Conservation (phyloP, 1,140 invertebrate species). For the Phymorhynchus buccinoides region DNA sequence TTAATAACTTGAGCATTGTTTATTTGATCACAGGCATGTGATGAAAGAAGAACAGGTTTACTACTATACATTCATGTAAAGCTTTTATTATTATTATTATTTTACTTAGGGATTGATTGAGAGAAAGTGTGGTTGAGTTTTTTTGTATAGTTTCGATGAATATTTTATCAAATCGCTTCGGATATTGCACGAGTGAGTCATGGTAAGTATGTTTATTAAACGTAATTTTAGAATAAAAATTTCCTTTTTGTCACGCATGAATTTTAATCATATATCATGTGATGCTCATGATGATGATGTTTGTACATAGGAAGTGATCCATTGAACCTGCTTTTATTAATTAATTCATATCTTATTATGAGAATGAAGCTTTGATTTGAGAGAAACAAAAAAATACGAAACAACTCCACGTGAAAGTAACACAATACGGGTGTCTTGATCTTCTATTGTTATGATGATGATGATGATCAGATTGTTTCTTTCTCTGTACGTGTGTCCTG, state of each 20-base stretch:
- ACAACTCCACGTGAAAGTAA: neutral
- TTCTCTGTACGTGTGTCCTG: neutral
- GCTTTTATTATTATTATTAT: no score
- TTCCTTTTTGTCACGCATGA: no score
- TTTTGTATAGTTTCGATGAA: neutral
- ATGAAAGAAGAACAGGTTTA: no score
- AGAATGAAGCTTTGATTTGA: slow-evolving; percentile 1
- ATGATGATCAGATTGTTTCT: neutral
- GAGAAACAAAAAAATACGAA: slow-evolving; percentile 6
- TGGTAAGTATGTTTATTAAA: no score
- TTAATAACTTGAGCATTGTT: no score
- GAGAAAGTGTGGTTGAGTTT: neutral
- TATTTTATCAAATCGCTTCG: neutral
- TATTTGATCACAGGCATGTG: no score
- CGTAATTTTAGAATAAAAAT: no score
- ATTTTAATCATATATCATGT: no score
- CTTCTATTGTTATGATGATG: neutral
- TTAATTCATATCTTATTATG: neutral
- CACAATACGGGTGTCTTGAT: slow-evolving; percentile 27
- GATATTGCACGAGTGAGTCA: no score
- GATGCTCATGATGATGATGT: neutral
- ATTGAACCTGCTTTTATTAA: slow-evolving; percentile 5
- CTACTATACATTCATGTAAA: no score
- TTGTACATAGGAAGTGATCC: slow-evolving; percentile 5
- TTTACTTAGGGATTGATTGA: no score